Conservation (phyloP, 2,113 vertebrate species). For the Ursus arctos region DNA sequence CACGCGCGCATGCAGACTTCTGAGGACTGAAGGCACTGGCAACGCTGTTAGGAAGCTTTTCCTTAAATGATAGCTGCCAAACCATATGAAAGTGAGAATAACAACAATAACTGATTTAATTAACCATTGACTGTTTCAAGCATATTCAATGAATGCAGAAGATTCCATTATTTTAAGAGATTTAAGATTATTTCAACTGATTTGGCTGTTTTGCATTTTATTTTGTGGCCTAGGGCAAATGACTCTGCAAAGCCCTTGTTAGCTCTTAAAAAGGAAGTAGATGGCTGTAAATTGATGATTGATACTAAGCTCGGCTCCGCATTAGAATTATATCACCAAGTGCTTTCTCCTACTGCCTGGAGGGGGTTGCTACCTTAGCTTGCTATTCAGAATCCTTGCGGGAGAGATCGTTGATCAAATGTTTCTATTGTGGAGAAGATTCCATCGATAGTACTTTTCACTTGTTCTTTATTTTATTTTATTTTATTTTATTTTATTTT, state of each 20-base stretch:
- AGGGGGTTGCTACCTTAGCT: neutral
- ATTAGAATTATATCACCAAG: neutral
- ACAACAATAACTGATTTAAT: conserved; percentile 27
- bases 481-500: neutral
- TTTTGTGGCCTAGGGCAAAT: conserved; percentile 28
- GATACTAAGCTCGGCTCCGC: neutral
- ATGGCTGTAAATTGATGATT: neutral
- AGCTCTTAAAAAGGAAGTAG: conserved; percentile 2
- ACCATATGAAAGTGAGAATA: conserved; percentile 27
- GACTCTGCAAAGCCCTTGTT: neutral
- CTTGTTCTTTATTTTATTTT: conserved; percentile 45
- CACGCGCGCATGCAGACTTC: neutral
- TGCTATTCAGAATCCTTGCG: neutral
- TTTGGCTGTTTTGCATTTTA: conserved; percentile 41
- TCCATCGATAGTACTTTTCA: neutral
- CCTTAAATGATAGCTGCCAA: neutral
- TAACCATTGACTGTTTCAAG: conserved; percentile 42
- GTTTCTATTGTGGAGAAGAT: neutral
- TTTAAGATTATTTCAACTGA: conserved; percentile 56
- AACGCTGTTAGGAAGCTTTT: conserved; percentile 10
- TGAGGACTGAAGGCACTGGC: neutral
- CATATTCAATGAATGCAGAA: conserved; percentile 28
- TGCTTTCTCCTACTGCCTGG: neutral
- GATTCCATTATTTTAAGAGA: conserved; percentile 64
- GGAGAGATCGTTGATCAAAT: neutral